phyloP scores from a whole-genome alignment of 2,113 vertebrate genomes.

The Hippocampus mohnikei region DNA sequence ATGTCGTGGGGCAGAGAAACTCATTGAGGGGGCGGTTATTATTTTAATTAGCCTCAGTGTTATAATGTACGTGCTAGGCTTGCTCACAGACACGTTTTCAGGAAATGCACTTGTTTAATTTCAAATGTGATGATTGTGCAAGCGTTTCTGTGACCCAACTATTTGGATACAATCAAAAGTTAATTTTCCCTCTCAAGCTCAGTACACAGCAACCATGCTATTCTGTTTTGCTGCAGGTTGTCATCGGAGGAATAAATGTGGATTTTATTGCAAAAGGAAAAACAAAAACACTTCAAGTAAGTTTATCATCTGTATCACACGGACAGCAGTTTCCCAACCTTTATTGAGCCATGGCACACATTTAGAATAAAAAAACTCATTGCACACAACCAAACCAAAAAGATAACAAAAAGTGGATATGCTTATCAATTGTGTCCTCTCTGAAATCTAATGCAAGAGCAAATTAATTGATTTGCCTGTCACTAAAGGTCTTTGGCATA shows the following conservation, averaged over 20 bases:
- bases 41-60: not conserved
- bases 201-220: not conserved
- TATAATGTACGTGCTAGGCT: too few relatives aligned
- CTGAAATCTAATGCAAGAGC: not conserved
- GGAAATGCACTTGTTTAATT: not conserved
- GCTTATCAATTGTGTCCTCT: not conserved
- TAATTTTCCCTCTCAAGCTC: not conserved
- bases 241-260: conserved; percentile 85
- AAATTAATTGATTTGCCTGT: not conserved
- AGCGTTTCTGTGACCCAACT: too few relatives aligned
- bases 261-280: conserved; percentile 85
- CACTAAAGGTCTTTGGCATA: not conserved
- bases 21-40: not conserved
- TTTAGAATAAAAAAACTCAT: not conserved
- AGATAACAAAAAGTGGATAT: not conserved
- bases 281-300: conserved; percentile 72
- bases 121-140: too few relatives aligned
- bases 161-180: not conserved
- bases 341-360: not conserved
- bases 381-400: not conserved
- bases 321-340: not conserved
- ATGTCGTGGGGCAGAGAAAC: too few relatives aligned
- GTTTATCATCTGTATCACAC: conserved; percentile 10
- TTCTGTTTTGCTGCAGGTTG: conserved; percentile 71
- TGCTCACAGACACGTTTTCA: not conserved